These are phyloP conservation scores for Aselliscus stoliczkanus DNA, from an alignment of 2,797 vertebrate species.

Conservation along the genomic window DNA sequence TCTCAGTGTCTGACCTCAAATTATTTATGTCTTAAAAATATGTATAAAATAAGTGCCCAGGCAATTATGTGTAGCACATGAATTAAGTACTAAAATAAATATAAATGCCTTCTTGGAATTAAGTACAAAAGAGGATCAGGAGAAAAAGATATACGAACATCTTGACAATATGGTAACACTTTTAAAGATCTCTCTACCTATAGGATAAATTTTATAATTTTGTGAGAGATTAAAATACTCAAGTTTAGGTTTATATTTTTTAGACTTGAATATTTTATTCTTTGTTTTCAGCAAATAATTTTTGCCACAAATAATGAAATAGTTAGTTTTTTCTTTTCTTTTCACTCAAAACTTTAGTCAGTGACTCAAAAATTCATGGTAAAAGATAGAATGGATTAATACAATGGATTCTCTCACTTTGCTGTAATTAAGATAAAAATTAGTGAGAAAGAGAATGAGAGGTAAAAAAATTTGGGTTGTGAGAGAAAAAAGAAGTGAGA, in stretches of 20 bases:
- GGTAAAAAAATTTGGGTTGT: not conserved
- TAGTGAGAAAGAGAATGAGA: not conserved
- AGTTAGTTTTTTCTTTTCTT: not conserved
- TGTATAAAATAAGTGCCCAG: not conserved
- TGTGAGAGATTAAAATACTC: not conserved
- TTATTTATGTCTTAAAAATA: not conserved
- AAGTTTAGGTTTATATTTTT: not conserved
- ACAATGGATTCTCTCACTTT: not conserved
- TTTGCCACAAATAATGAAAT: not conserved
- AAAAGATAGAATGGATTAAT: not conserved
- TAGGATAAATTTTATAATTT: not conserved
- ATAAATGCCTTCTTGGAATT: not conserved
- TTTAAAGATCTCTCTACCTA: not conserved
- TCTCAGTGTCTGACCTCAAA: not conserved
- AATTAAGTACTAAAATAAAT: constrained; percentile 2
- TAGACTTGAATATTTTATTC: not conserved
- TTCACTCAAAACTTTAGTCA: not conserved
- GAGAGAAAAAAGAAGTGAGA: not conserved
- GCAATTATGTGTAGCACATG: not conserved
- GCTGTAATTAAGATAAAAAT: not conserved
- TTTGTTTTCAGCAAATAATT: not conserved
- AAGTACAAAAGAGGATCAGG: not conserved
- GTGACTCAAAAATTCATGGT: not conserved
- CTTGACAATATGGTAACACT: not conserved
- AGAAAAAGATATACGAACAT: not conserved